Evolutionary conservation across 2,888 invertebrate species (phyloP), one percentile per base, ranked within the genome.

Genomic region (Drosophila anceps): DNA sequence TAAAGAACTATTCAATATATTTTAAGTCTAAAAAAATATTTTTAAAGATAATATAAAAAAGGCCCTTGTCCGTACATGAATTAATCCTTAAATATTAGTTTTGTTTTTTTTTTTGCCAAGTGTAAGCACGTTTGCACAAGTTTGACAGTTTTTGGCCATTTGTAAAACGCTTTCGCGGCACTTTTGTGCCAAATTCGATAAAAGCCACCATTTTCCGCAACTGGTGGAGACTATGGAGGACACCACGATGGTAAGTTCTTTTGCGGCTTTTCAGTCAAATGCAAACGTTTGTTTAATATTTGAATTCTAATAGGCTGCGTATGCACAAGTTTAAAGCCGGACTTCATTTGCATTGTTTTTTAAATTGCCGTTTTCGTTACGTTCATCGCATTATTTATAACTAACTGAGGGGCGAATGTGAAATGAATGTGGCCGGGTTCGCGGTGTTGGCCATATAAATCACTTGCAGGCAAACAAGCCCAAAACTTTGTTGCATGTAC

Each of bases 401-500:
- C 78, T 57, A 65, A 70, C 73, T 59, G 66, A 33, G 31, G 31
- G 60, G 43, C 54, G 62, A 57, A 33, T 51, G 55, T 62, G 41
- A 80, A 71, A 73, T 69, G 58, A 78, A 69, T 55, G 70, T 65
- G 59, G 66, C 57, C 70, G 54, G 69, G 78, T 64, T 74, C 78
- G 84, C 73, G 82, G 78, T 75, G 70, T 70, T 57, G 75, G 77
- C 70, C 79, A 83, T 76, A 85, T 88, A 88, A 85, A 85, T 85
- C 85, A 86, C 75, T 83, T 58, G 77, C 74, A 83, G 78, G 78
- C 87, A 84, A 80, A 75, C 74, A 79, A 79, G 68, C 73, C 64
- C 72, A 57, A 76, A 85, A 88, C 88, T 88, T 83, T 83, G 82
- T 78, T 88, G 83, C 83, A 81, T 70, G 73, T 71, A 83, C 79